phyloP scores from a whole-genome alignment of 2,888 invertebrate species.

The Chrysolina haemoptera region DNA sequence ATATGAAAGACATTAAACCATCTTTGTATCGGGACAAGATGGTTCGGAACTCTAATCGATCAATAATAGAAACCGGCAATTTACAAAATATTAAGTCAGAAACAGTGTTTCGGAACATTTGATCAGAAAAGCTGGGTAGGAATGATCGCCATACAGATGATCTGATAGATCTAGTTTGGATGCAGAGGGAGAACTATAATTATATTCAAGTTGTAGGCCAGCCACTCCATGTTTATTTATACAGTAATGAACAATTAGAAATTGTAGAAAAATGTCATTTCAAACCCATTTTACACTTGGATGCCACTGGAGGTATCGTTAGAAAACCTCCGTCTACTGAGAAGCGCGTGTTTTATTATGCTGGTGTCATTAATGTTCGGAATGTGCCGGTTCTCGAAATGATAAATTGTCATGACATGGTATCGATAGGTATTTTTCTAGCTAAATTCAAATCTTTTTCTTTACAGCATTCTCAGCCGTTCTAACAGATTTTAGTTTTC shows the following conservation, averaged over 20 bases:
- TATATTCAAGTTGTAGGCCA: slow-evolving; percentile 27
- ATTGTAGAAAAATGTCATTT: slow-evolving; percentile 18
- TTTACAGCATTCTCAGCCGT: slow-evolving; percentile 20
- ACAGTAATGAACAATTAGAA: slow-evolving; percentile 29
- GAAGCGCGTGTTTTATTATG: slow-evolving; percentile 34
- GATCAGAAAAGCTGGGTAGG: slow-evolving; percentile 25
- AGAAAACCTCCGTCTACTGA: slow-evolving; percentile 22
- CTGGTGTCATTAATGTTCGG: slow-evolving; percentile 25
- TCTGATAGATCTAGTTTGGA: slow-evolving; percentile 23
- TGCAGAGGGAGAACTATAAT: slow-evolving; percentile 25
- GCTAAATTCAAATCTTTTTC: slow-evolving; percentile 32
- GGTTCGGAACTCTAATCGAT: slow-evolving; percentile 8
- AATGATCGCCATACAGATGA: slow-evolving; percentile 29
- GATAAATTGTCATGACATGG: slow-evolving; percentile 28
- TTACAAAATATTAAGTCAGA: slow-evolving; percentile 27
- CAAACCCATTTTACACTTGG: slow-evolving; percentile 28
- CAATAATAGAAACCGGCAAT: slow-evolving; percentile 4
- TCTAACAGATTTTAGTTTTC: slow-evolving; percentile 26
- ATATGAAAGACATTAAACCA: slow-evolving; percentile 24
- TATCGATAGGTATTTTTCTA: slow-evolving; percentile 19
- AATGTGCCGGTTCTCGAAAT: slow-evolving; percentile 23
- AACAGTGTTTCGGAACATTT: slow-evolving; percentile 27
- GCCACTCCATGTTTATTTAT: slow-evolving; percentile 28
- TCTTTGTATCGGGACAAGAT: slow-evolving; percentile 20
- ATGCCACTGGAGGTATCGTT: slow-evolving; percentile 33